Conservation (phyloP, 2,113 vertebrate genomes). For the Collichthys lucidus region DNA sequence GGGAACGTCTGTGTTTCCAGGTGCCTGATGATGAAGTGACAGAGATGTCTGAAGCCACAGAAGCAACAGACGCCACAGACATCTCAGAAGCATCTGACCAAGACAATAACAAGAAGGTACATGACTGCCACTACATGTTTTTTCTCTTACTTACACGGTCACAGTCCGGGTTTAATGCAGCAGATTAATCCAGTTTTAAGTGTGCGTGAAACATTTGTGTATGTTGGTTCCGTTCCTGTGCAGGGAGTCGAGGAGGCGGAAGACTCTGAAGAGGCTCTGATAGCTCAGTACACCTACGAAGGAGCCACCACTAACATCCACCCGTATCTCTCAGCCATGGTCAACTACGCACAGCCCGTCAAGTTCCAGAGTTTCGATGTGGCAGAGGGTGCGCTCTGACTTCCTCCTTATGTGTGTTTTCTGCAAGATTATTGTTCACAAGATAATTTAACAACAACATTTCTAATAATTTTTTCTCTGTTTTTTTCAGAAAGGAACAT, state of each 20-base stretch:
- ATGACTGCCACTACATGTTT: background rate
- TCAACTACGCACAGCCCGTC: slow-evolving; percentile 99
- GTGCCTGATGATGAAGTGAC: slow-evolving; percentile 87
- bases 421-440: background rate
- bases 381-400: slow-evolving; percentile 90
- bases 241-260: slow-evolving; percentile 90
- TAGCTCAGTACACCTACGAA: slow-evolving; percentile 97
- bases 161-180: background rate
- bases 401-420: background rate
- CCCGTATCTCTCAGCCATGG: slow-evolving; percentile 96
- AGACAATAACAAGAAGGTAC: slow-evolving; percentile 96
- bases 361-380: slow-evolving; percentile 98
- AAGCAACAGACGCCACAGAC: slow-evolving; percentile 83
- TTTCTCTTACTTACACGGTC: background rate
- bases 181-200: background rate
- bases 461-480: background rate
- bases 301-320: slow-evolving; percentile 99
- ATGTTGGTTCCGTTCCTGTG: slow-evolving; percentile 42
- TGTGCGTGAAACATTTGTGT: background rate
- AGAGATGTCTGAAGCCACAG: slow-evolving; percentile 82
- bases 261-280: slow-evolving; percentile 95
- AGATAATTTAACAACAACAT: background rate
- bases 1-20: slow-evolving; percentile 75
- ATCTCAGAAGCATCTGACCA: slow-evolving; percentile 88
- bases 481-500: slow-evolving; percentile 91